phyloP scores from a whole-genome alignment of 2,888 invertebrate genomes.

The Chydorus sphaericus region DNA sequence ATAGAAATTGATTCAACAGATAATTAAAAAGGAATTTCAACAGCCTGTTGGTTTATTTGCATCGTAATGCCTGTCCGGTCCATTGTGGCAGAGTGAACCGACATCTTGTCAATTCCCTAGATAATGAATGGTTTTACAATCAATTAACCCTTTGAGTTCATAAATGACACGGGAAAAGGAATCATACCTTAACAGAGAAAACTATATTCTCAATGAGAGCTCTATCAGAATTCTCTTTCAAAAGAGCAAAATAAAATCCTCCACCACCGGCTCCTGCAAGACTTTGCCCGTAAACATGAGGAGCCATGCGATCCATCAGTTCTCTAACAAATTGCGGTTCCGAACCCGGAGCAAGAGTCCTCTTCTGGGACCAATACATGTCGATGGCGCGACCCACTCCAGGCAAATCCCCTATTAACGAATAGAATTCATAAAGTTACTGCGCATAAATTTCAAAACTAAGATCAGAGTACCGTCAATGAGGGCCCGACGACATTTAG shows the following conservation, averaged over 20 bases:
- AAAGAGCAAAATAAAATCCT: slow-evolving; percentile 2
- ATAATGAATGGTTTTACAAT: too few species aligned
- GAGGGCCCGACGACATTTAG: not conserved
- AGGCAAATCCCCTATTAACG: slow-evolving; percentile 1
- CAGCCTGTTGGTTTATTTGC: too few species aligned
- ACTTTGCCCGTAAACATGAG: slow-evolving; percentile 7
- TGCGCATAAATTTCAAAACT: not conserved
- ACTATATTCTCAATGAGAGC: not conserved
- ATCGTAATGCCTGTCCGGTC: slow-evolving; percentile 5
- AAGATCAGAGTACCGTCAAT: slow-evolving; percentile 1
- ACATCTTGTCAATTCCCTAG: slow-evolving; percentile 5
- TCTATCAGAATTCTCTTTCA: not conserved
- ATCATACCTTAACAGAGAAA: not conserved
- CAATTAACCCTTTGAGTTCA: too few species aligned
- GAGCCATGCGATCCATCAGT: slow-evolving; percentile 1
- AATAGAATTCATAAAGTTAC: too few species aligned
- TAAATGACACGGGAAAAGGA: not conserved
- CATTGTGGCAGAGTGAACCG: not conserved
- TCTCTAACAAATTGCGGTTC: slow-evolving; percentile 12
- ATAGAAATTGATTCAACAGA: too few species aligned
- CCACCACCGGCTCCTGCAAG: slow-evolving; percentile 10
- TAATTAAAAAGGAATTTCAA: too few species aligned
- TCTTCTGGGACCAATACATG: slow-evolving; percentile 11
- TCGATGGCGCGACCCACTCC: not conserved
- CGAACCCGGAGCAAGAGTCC: slow-evolving; percentile 9